Conservation (phyloP, 1,140 invertebrate species). For the Drosophila lowei region DNA sequence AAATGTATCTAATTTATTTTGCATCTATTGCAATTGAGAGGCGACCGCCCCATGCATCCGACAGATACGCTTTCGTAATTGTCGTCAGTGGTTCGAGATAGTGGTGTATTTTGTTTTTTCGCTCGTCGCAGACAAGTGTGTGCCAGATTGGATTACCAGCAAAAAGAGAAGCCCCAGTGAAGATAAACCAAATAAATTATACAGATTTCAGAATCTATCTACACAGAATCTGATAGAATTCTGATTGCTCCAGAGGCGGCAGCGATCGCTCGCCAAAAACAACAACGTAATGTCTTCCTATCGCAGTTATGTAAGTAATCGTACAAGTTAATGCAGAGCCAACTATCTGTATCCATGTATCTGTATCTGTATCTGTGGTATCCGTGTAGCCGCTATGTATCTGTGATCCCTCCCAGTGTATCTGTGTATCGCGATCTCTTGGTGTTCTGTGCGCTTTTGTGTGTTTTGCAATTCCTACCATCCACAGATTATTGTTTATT, state of each 20-base stretch:
- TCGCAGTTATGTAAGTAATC: slow-evolving; percentile 81
- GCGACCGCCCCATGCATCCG: slow-evolving; percentile 46
- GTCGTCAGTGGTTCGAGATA: slow-evolving; percentile 42
- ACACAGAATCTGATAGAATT: slow-evolving; percentile 26
- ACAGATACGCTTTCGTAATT: slow-evolving; percentile 62
- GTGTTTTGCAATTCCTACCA: slow-evolving; percentile 48
- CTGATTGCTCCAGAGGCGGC: slow-evolving; percentile 20
- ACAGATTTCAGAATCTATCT: slow-evolving; percentile 13
- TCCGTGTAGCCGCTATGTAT: slow-evolving; percentile 19
- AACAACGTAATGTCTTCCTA: slow-evolving; percentile 78
- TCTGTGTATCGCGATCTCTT: slow-evolving; percentile 13
- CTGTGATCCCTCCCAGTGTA: slow-evolving; percentile 2
- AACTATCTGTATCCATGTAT: slow-evolving; percentile 39
- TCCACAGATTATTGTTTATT: slow-evolving; percentile 49
- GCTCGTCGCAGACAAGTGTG: slow-evolving; percentile 11
- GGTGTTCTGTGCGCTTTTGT: slow-evolving; percentile 32
- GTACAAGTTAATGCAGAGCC: slow-evolving; percentile 49
- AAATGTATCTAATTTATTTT: slow-evolving; percentile 75
- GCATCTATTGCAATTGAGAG: slow-evolving; percentile 76
- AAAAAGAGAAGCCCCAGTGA: slow-evolving; percentile 5
- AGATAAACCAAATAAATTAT: slow-evolving; percentile 29
- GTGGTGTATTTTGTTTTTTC: slow-evolving; percentile 10
- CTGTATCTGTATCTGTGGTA: slow-evolving; percentile 15
- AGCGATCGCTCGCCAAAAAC: slow-evolving; percentile 43
- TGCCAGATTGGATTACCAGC: slow-evolving; percentile 58